Conservation (phyloP, 2,113 vertebrate species). For the Nannospalax galili region DNA sequence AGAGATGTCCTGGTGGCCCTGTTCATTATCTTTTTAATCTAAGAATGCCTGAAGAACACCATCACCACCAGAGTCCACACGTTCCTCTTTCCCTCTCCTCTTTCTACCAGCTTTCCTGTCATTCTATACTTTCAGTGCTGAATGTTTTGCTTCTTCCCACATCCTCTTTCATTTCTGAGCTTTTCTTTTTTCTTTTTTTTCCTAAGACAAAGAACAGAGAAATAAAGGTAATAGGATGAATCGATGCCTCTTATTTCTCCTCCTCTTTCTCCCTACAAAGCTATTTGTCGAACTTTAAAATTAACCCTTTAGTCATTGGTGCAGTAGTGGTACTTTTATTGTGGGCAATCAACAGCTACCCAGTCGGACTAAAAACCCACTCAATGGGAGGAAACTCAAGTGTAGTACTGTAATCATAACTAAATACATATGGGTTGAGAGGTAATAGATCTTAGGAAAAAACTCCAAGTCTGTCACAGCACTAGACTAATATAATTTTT, state of each 20-base stretch:
- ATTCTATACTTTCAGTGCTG: not conserved
- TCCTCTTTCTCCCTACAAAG: not conserved
- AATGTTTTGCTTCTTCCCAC: not conserved
- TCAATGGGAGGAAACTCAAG: no score
- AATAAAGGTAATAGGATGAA: not conserved
- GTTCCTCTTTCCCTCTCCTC: not conserved
- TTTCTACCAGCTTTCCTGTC: not conserved
- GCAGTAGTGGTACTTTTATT: no score
- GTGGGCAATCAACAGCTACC: no score
- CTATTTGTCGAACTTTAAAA: not conserved
- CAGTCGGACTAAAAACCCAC: no score
- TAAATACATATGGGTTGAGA: no score
- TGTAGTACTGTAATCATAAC: no score
- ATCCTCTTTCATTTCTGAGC: not conserved
- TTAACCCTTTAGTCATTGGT: no score
- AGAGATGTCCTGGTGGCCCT: no score
- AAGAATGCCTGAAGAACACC: not conserved
- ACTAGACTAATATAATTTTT: no score
- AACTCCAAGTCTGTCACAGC: no score
- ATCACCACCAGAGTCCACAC: no score
- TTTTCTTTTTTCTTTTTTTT: not conserved
- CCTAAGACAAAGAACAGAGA: not conserved
- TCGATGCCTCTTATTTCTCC: not conserved
- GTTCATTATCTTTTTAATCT: fast-evolving
- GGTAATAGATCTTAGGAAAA: no score